Percentiles rank a stretch among this genome's conserved stretches.
These are phyloP conservation scores for Neoarius graeffei DNA, from an alignment of 2,113 vertebrate species.

Conservation along the genomic window DNA sequence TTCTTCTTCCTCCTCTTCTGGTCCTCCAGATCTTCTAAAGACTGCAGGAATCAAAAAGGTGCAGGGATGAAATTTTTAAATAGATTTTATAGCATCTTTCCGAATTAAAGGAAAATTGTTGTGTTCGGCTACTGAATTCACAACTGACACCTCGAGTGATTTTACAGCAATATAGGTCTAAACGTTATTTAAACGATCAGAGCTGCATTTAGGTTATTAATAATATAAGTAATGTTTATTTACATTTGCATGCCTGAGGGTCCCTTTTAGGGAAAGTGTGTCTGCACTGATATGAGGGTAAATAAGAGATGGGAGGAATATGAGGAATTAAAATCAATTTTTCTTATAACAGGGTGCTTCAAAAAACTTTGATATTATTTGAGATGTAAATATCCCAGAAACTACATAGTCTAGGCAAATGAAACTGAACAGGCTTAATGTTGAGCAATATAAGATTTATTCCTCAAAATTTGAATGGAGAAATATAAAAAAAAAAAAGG, in stretches of 20 bases:
- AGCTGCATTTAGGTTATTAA: not conserved
- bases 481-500: too few relatives aligned
- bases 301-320: too few relatives aligned
- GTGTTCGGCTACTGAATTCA: not conserved
- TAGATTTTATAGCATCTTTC: not conserved
- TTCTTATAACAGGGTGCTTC: too few relatives aligned
- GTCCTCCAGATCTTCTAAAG: slow-evolving; percentile 98
- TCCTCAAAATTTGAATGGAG: too few relatives aligned
- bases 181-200: not conserved
- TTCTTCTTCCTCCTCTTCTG: slow-evolving; percentile 88
- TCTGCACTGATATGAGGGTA: not conserved
- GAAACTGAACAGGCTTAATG: too few relatives aligned
- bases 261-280: not conserved
- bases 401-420: too few relatives aligned
- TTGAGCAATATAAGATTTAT: too few relatives aligned
- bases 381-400: too few relatives aligned
- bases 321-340: too few relatives aligned
- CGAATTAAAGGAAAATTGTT: not conserved
- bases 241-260: not conserved
- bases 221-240: not conserved
- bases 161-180: not conserved
- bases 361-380: too few relatives aligned
- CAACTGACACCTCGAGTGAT: not conserved
- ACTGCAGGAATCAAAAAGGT: slow-evolving; percentile 69
- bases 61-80: not conserved